Evolutionary conservation across 2,797 vertebrate species (phyloP).

Genomic region (Molossus molossus): DNA sequence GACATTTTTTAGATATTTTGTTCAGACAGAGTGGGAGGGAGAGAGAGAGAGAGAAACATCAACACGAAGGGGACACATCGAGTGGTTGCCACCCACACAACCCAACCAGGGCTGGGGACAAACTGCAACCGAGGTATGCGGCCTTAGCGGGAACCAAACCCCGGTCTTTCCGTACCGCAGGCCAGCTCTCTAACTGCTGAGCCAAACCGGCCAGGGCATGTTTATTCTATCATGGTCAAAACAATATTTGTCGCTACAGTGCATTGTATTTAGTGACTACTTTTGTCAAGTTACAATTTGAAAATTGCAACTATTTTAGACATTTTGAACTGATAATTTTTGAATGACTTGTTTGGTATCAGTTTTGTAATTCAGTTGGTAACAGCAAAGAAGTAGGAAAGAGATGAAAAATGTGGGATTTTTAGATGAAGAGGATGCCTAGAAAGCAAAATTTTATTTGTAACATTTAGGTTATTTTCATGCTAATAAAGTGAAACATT

Average conservation of each 20-base stretch:
- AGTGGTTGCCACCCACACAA: too few relatives aligned
- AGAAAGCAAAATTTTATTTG: constrained; percentile 58
- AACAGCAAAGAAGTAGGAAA: constrained; percentile 3
- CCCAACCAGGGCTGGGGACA: too few relatives aligned
- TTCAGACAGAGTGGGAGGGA: too few relatives aligned
- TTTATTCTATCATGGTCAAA: neutral
- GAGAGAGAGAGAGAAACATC: too few relatives aligned
- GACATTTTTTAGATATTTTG: too few relatives aligned
- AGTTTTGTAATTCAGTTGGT: constrained; percentile 29
- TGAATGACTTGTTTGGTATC: neutral
- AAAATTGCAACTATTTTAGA: constrained; percentile 33
- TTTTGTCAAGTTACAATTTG: constrained; percentile 17
- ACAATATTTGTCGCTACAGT: neutral
- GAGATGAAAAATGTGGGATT: neutral
- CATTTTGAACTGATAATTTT: neutral
- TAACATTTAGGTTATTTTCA: constrained; percentile 30
- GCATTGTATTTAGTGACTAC: neutral
- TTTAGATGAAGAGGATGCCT: neutral
- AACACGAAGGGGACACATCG: too few relatives aligned
- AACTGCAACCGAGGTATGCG: too few relatives aligned
- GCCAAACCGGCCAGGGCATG: too few relatives aligned
- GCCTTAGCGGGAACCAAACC: too few relatives aligned
- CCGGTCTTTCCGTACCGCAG: too few relatives aligned
- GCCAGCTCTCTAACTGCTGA: too few relatives aligned
- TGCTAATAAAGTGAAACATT: constrained; percentile 13